These are phyloP conservation scores for Papilio helenus DNA, from an alignment of 1,140 invertebrate species.

Conservation along the genomic window DNA sequence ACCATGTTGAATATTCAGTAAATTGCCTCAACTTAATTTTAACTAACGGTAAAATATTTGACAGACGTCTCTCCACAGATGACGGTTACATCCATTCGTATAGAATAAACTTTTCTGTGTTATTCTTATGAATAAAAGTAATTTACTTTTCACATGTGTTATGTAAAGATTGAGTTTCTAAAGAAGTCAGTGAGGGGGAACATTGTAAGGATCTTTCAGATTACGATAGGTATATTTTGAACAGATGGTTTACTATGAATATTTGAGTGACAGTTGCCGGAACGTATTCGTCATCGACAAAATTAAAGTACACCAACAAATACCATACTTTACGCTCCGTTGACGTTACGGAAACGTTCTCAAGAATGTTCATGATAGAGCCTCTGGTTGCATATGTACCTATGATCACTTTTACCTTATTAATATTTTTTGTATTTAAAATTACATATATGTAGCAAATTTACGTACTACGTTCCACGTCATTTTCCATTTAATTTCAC, in stretches of 20 bases:
- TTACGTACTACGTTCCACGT: neutral
- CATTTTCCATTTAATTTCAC: neutral
- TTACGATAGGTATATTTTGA: no score
- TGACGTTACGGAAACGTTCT: no score
- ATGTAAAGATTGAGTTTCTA: neutral
- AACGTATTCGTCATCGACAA: no score
- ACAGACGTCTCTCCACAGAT: neutral
- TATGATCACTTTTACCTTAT: no score
- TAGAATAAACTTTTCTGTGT: neutral
- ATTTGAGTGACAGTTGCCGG: no score
- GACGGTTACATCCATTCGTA: neutral
- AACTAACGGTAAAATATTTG: conserved; percentile 6
- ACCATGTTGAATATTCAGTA: neutral
- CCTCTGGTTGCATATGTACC: no score
- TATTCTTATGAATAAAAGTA: neutral
- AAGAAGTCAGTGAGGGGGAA: neutral
- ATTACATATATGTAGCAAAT: neutral
- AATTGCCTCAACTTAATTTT: conserved; percentile 13
- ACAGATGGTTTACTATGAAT: no score
- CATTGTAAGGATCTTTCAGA: no score
- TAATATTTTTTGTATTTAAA: no score
- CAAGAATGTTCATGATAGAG: no score
- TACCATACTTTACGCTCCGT: no score
- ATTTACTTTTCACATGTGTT: neutral
- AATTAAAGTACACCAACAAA: no score